Evolutionary conservation across 2,113 vertebrate genomes (phyloP).

Genomic region (Gymnorhina tibicen): DNA sequence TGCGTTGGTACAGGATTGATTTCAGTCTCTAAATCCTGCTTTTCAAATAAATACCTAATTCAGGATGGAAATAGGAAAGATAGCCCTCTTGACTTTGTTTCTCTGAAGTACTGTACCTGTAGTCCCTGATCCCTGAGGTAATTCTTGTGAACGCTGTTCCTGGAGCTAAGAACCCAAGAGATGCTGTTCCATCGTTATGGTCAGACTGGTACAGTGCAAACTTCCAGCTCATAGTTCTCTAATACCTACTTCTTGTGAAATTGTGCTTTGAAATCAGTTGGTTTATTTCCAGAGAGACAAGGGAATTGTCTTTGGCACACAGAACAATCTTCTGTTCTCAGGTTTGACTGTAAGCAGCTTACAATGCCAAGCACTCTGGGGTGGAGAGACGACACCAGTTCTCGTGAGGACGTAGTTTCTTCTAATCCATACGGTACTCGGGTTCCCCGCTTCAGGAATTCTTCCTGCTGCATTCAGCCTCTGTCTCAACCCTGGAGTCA

Average conservation of each 20-base stretch:
- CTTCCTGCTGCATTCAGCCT: background rate
- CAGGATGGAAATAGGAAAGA: background rate
- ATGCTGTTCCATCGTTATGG: background rate
- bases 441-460: background rate
- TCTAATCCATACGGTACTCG: background rate
- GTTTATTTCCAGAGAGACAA: background rate
- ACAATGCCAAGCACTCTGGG: background rate
- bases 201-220: background rate
- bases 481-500: background rate
- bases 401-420: background rate
- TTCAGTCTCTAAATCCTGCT: background rate
- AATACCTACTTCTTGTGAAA: background rate
- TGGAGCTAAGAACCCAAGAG: background rate
- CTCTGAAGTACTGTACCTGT: background rate
- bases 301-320: background rate
- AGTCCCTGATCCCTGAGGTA: background rate
- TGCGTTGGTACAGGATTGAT: background rate
- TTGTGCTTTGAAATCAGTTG: background rate
- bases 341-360: background rate
- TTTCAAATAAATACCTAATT: background rate
- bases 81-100: background rate
- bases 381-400: background rate
- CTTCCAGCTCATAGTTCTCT: background rate
- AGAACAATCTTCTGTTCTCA: background rate
- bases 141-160: background rate